Evolutionary conservation across 2,113 vertebrate genomes (phyloP).

Genomic region (Embiotoca jacksoni): DNA sequence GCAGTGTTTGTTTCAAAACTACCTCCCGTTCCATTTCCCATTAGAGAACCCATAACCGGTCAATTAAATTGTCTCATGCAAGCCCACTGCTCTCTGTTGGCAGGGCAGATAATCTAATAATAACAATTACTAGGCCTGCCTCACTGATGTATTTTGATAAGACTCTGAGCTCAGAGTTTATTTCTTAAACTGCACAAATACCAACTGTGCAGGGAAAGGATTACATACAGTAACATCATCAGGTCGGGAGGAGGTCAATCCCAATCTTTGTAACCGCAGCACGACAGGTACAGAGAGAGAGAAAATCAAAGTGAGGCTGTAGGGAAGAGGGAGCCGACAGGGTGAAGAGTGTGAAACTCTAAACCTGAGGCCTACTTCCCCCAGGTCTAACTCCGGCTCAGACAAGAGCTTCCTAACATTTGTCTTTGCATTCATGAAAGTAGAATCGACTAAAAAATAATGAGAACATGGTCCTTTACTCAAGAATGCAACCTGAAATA

Average conservation of each 20-base stretch:
- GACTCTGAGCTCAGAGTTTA: slow-evolving; percentile 28
- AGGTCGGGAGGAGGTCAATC: slow-evolving; percentile 19
- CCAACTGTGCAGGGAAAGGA: slow-evolving; percentile 38
- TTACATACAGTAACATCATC: slow-evolving; percentile 17
- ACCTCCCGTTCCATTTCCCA: slow-evolving; percentile 42
- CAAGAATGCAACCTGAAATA: background rate
- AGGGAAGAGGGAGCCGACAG: background rate
- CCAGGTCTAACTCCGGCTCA: slow-evolving; percentile 30
- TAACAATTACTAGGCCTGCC: slow-evolving; percentile 53
- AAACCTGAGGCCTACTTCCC: slow-evolving; percentile 36
- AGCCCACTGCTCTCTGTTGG: slow-evolving; percentile 48
- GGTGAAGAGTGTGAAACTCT: slow-evolving; percentile 29
- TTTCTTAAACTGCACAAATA: slow-evolving; percentile 20
- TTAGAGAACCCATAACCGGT: slow-evolving; percentile 44
- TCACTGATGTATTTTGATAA: slow-evolving; percentile 47
- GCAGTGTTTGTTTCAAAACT: slow-evolving; percentile 36
- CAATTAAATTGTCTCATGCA: slow-evolving; percentile 58
- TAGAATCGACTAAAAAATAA: background rate
- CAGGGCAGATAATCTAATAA: slow-evolving; percentile 61
- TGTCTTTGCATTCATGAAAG: background rate
- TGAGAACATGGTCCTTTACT: background rate
- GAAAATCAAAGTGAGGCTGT: background rate
- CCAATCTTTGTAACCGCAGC: slow-evolving; percentile 16
- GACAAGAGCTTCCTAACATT: slow-evolving; percentile 1
- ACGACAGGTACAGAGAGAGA: background rate